Evolutionary conservation across 1,140 invertebrate species (phyloP), one percentile per base, ranked within the genome.

Genomic region (Lordiphosa stackelbergi): DNA sequence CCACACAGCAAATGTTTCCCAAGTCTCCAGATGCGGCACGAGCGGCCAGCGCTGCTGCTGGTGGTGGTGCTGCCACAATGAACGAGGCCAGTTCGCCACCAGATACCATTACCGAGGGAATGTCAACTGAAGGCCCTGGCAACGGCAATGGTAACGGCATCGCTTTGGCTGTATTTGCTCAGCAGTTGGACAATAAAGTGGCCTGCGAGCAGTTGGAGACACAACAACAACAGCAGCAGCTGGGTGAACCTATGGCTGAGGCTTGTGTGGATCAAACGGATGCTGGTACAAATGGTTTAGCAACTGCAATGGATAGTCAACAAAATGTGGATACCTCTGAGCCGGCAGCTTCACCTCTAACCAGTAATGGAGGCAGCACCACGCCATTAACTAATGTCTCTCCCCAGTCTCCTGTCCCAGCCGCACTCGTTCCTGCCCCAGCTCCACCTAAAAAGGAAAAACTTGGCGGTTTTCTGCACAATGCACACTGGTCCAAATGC

Each of bases 1-100:
- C 85, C 49, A 83, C 85, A 19, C 85, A 87, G 55, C 78, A 87
- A 55, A 87, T 87, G 83, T 86, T 87, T 81, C 78, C 81, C 42
- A 87, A 84, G 34, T 84, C 74, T 7, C 66, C 74, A 16, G 79
- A 86, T 61, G 70, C 79, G 4, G 31, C 53, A 51, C 55, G 73
- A 13, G 69, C 79, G 9, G 73, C 69, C 19, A 71, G 73, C 38
- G 69, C 70, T 9, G 59, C 48, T 22, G 41, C 45, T 58, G 48
- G n/a, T n/a, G 11, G 19, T 22, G 68, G 66, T 12, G 63, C 55
- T 38, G 43, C 51, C 41, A 28, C 71, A 43, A 24, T 64, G 52
- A 57, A 49, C 43, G 69, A 85, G 36, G 35, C 52, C n/a, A 49
- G 55, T 13, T 53, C 71, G 13, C 77, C 58, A 46, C 52, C 77